Evolutionary conservation across 2,113 vertebrate genomes (phyloP).

Genomic region (Corapipo altera): DNA sequence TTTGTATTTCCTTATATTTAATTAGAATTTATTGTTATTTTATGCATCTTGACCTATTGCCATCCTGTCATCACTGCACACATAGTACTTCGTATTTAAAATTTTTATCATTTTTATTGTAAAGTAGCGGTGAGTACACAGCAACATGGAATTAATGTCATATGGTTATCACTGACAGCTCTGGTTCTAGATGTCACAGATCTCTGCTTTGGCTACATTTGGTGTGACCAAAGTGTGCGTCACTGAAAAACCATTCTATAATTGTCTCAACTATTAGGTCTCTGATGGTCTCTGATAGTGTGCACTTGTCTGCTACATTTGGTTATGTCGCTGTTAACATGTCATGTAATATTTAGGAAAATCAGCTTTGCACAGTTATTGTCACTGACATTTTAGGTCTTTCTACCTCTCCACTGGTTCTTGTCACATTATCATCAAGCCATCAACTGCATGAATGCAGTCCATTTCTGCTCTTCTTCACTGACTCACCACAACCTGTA

Average conservation of each 20-base stretch:
- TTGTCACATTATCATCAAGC: slow-evolving; percentile 19
- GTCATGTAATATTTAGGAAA: slow-evolving; percentile 51
- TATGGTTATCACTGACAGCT: not conserved
- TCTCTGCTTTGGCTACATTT: not conserved
- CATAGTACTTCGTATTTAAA: not conserved
- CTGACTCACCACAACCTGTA: not conserved
- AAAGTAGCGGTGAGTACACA: not conserved
- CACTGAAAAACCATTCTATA: not conserved
- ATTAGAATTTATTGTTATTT: not conserved
- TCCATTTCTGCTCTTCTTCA: not conserved
- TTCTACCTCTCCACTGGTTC: not conserved
- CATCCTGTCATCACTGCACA: not conserved
- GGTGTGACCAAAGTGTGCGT: not conserved
- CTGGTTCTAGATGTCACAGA: not conserved
- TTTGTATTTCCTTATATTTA: not conserved
- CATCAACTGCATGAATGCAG: not conserved
- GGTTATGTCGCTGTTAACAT: slow-evolving; percentile 12
- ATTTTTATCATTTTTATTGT: not conserved
- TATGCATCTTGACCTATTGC: not conserved
- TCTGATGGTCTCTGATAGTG: not conserved
- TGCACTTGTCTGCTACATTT: not conserved
- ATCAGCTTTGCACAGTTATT: not conserved
- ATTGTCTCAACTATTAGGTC: not conserved
- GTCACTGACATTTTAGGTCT: slow-evolving; percentile 45
- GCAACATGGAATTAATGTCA: not conserved